Evolutionary conservation across 2,113 vertebrate species (phyloP), one percentile per base, ranked within the genome.

Genomic region (Pseudolaguvia tuberculata): DNA sequence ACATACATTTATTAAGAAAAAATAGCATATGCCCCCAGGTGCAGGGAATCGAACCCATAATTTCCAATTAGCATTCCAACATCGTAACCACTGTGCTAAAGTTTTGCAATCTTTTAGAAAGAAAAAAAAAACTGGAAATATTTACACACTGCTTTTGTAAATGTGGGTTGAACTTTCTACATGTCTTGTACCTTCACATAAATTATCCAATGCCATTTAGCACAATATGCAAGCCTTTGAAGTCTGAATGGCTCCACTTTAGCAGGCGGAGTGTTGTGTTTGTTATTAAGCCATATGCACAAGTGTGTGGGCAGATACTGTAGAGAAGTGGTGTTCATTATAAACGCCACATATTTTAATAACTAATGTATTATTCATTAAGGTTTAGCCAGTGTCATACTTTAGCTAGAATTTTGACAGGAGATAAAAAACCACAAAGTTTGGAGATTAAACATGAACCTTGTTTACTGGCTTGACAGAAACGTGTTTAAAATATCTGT

Each of bases 331-430:
- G 31, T 62, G 56, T 61, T 52, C 29, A 61, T 59, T 70, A 70
- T 61, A 27, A 23, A 47, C 56, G 55, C 47, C n/a, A 45, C 65
- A 52, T 48, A 70, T 70, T 70, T 51, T 53, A 61, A 76, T 70
- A 52, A 70, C 66, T 61, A 27, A 70, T 70, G 74, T 50, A 70
- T 76, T 76, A 76, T 76, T 76, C 66, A 76, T 76, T 39, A 59
- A 55, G 45, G n/a, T 45, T 69, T 76, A 76, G 47, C 56, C 57
- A 76, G 29, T 52, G 48, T 31, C 31, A 39, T 27, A 62, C 56
- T 76, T 58, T 9, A 70, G 58, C 25, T 25, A 8, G n/a, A 25
- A 42, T 69, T 59, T 51, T 58, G 75, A 61, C 66, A 52, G 52
- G 23, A 57, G 29, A n/a, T 70, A 56, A 69, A 35, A 69, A 76